Base-by-base conservation (phyloP, 2,113 vertebrate species). In the Gallinago media region DNA sequence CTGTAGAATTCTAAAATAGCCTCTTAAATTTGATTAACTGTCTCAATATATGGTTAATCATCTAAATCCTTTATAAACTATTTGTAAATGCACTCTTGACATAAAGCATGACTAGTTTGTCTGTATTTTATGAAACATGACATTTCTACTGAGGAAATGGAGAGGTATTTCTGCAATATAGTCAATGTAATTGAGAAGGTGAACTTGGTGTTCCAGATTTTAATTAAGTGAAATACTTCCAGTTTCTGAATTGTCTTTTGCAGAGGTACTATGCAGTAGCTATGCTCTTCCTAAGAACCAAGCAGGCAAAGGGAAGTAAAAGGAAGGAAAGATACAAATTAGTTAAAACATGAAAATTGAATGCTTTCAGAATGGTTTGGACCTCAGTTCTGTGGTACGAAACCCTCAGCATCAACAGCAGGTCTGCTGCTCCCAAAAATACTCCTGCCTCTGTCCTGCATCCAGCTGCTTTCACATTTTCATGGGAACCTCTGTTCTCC, bases 61-160 rank as follows among this genome's bases (percentile, higher is more conserved):
- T 85, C 84, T 96, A 95, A 96, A 95, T 95, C 87, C 81, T 96
- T 93, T 97, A 70, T 85, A 93, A 96, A 89, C 71, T 96, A 70
- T 95, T 95, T 93, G 87, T 88, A 93, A 95, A 92, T 89, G 85
- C 58, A 76, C 54, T 38, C 78, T 92, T 91, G 89, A 94, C 62
- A 55, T 94, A 89, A 73, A 81, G 27, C 89, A 85, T 70, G 54
- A 66, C 58, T 88, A 46, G 54, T 85, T 91, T 86, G 82, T 88
- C 75, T 80, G 58, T 76, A 46, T 75, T 95, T 94, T 88, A 73
- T 85, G 44, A 89, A 97, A 97, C 66, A 49, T 67, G 42, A 85
- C 91, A 89, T 71, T 94, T 94, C 77, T 75, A 4, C 62, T 82
- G 93, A 96, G 91, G 77, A 95, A 96, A 88, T 73, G 31, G 74